phyloP scores from a whole-genome alignment of 2,888 invertebrate genomes.

The Ariolimax columbianus region DNA sequence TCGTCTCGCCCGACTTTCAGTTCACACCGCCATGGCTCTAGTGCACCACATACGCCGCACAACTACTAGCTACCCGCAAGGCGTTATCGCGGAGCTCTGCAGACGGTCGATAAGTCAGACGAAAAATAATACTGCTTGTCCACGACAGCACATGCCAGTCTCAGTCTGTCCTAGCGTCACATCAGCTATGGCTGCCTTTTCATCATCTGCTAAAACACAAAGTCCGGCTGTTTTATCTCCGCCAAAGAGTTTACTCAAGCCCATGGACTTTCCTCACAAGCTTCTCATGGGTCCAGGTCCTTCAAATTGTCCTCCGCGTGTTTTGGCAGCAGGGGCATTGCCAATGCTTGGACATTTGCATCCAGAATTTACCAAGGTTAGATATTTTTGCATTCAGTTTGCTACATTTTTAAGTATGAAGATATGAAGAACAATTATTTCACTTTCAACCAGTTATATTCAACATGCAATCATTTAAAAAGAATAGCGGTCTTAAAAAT shows the following conservation, averaged over 20 bases:
- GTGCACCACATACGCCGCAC: background rate
- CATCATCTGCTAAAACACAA: constrained; percentile 27
- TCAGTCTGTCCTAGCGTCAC: background rate
- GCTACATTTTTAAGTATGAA: no score
- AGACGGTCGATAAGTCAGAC: constrained; percentile 17
- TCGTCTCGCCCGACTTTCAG: no score
- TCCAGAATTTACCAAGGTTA: constrained; percentile 86
- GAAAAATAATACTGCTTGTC: background rate
- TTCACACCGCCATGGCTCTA: no score
- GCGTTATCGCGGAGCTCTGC: background rate
- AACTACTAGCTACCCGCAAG: background rate
- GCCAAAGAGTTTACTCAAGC: constrained; percentile 67
- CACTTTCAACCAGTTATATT: no score
- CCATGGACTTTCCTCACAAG: constrained; percentile 82
- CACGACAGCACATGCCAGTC: background rate
- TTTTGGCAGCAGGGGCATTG: constrained; percentile 83
- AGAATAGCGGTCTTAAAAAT: no score
- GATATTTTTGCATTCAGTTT: background rate
- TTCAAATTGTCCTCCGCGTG: constrained; percentile 85
- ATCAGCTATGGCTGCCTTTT: constrained; percentile 35
- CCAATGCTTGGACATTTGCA: constrained; percentile 88
- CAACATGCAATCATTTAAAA: no score
- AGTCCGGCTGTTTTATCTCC: constrained; percentile 54
- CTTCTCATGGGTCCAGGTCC: constrained; percentile 88
- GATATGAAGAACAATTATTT: no score